Conservation (phyloP, 2,113 vertebrate genomes). For the Rhabdomys dilectus region DNA sequence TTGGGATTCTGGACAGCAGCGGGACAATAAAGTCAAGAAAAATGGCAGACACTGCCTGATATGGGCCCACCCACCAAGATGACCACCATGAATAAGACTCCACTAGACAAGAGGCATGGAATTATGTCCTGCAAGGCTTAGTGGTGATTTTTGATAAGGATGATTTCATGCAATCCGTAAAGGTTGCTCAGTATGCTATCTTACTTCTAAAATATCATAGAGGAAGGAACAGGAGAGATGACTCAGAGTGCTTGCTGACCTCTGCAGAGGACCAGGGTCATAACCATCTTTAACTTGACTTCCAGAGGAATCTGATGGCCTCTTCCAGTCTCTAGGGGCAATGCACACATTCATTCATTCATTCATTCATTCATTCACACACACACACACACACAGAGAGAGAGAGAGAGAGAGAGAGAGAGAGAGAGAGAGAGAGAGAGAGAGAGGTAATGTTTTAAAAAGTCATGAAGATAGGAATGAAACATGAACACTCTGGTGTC, state of each 20-base stretch:
- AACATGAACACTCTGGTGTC: neutral
- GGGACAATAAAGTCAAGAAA: neutral
- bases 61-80: fast-evolving
- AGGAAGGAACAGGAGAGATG: neutral
- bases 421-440: too few species aligned
- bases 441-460: neutral
- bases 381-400: neutral
- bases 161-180: neutral
- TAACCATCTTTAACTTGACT: neutral
- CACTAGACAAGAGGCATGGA: neutral
- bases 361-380: too few species aligned
- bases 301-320: neutral
- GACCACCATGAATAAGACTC: neutral
- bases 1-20: neutral
- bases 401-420: too few species aligned
- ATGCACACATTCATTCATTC: neutral
- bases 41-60: fast-evolving
- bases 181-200: neutral
- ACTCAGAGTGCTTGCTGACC: neutral
- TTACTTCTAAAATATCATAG: neutral
- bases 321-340: neutral
- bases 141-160: neutral
- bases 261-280: neutral
- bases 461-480: too few species aligned
- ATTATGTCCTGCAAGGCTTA: fast-evolving